Base-by-base conservation (phyloP, 2,797 vertebrate species). In the Malurus leucopterus region DNA sequence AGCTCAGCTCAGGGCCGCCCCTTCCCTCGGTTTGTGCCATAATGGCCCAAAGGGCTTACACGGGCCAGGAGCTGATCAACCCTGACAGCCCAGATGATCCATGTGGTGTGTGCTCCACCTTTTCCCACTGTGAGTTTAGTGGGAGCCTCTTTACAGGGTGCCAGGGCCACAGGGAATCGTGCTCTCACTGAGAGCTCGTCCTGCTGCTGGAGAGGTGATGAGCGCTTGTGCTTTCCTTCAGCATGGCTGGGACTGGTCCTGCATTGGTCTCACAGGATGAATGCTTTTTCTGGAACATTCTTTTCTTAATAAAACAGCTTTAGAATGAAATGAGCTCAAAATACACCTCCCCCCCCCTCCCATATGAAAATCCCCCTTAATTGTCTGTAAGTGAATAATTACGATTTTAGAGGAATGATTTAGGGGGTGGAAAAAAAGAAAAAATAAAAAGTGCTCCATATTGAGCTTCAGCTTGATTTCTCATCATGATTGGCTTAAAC, bases 401-500 rank as follows among this genome's bases (percentile, higher is more conserved):
- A 41, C 0, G 0, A 8, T 84, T 93, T 87, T 38, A 44, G n/a
- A 87, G 54, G 43, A 74, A 75, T 44, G 29, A 64, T 74, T 50
- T 58, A 75, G 14, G 24, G 9, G 1, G 0, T 2, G 24, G 29
- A 18, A 50, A 40, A 22, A 15, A 36, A 24, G 21, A 11, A 15
- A n/a, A 18, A 32, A 4, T 2, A 34, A 10, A 3, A 47, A 57
- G 24, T 78, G 24, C 8, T 86, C 47, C 58, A 26, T 79, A 51
- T 32, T 92, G 83, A 90, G 51, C 63, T 88, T 86, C 81, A 85
- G 47, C 51, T 74, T 90, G 62, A 49, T 90, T 82, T 94, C 51
- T 86, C 14, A 46, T 91, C 23, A 16, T 63, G 86, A 86, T 83
- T 93, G 88, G 61, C 89, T 80, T 90, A 90, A 90, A 88, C 58